Evolutionary conservation across 2,797 vertebrate species (phyloP), one percentile per base, ranked within the genome.

Genomic region (Schizothorax lantsangensis): DNA sequence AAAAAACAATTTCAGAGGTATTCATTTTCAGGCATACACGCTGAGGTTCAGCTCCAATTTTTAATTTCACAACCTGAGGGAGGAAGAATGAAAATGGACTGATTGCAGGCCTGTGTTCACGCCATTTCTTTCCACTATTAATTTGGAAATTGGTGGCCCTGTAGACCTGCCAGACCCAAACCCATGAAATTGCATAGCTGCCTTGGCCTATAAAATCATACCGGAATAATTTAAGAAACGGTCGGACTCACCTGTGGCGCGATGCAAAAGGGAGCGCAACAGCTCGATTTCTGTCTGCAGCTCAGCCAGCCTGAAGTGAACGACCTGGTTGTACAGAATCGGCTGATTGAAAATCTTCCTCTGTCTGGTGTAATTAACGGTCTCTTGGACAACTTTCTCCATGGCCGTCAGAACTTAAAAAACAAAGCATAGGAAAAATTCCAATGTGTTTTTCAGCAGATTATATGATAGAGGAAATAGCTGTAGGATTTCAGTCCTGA

Each of bases 261-360:
- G 93, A 90, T 96, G 88, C 69, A 98, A 91, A 83, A 98, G 95
- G 0, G 96, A 96, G 78, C 96, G 95, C 5, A 98, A 95, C 66
- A 97, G 95, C 92, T 98, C 97, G 2, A 98, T 88, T 77, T 98
- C 96, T 0, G 96, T 97, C 73, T 95, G 94, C 89, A 97, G 93
- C 93, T 98, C 96, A 0, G 97, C 97, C 93, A 98, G 91, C 88
- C 93, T 94, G 92, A 96, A 98, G 82, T 97, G 95, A 84, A 98
- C 95, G 0, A 91, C 40, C 91, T 98, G 97, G 91, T 97, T 95
- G 91, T 96, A 54, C 87, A 98, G 94, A 62, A 97, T 81, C 0
- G 97, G 90, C 84, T 89, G 92, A 59, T 90, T 93, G 90, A 98
- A 98, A 89, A 95, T 94, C 89, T 95, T 95, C 86, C 96, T 92